These are phyloP conservation scores for Cecidostiba fungosa DNA, from an alignment of 2,888 invertebrate genomes.

Conservation along the genomic window DNA sequence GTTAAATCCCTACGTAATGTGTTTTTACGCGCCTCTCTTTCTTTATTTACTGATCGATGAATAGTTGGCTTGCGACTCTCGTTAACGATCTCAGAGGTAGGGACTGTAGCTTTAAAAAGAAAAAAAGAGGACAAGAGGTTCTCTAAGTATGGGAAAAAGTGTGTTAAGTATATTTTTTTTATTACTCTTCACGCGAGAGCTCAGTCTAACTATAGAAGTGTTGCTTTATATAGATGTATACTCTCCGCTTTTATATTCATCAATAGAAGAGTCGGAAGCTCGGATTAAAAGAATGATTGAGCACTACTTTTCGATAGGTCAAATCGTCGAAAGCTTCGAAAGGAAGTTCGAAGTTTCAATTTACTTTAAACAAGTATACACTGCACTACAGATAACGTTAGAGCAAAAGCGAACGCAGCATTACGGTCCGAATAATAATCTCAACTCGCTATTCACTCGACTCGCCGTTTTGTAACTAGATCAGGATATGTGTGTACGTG, in stretches of 20 bases:
- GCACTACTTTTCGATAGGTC: background rate
- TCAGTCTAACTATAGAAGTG: background rate
- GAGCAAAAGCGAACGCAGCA: background rate
- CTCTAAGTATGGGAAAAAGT: background rate
- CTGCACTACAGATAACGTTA: too few species aligned
- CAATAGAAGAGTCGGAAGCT: background rate
- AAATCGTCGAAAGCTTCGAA: background rate
- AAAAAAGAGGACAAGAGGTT: background rate
- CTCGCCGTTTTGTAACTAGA: background rate
- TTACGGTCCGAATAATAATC: background rate
- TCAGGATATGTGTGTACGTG: background rate
- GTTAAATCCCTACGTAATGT: conserved; percentile 48
- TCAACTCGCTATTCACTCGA: background rate
- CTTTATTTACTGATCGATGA: conserved; percentile 25
- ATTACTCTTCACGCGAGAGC: background rate
- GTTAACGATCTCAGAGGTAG: conserved; percentile 26
- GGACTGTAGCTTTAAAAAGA: background rate
- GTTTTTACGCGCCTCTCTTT: background rate
- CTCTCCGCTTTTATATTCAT: background rate
- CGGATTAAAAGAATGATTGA: background rate
- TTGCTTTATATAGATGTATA: background rate
- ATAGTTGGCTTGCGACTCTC: conserved; percentile 27
- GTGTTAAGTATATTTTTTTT: background rate
- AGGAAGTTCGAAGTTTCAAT: background rate
- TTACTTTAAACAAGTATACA: too few species aligned